Evolutionary conservation across 2,113 vertebrate species (phyloP), one percentile per base, ranked within the genome.

Genomic region (Scolopax mira): DNA sequence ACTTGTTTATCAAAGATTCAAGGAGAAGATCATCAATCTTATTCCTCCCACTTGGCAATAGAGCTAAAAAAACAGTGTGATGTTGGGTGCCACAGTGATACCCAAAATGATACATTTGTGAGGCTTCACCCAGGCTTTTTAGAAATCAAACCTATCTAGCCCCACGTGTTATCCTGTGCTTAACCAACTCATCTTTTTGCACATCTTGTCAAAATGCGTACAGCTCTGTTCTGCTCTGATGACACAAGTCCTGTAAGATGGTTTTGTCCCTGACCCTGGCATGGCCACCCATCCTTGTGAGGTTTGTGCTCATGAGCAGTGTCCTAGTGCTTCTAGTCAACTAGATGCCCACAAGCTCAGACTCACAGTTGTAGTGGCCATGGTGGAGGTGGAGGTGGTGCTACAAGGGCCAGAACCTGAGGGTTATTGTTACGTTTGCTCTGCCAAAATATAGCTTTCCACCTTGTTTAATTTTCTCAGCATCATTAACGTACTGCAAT

Each of bases 1-100:
- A 75, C 75, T 96, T 90, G 90, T 81, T 96, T 93, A 93, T 84
- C 92, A 89, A 87, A 92, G 44, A 61, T 41, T 5, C 60, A 54
- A 92, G 57, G 35, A 89, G 74, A 93, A 58, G 37, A 81, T 90
- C 42, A 93, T 66, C 52, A 71, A 51, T 96, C 96, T 96, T 91
- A 75, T 94, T 93, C 91, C 92, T 91, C 79, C 82, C 51, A 93
- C 79, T 79, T 74, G 42, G 60, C 0, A 0, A 54, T 35, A 54
- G 25, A 93, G 35, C 49, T 94, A 31, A 96, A 93, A 90, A 82
- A 51, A 2, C 14, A 37, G 55, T 44, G 41, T 62, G 39, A 35
- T 62, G 42, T 62, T 86, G 71, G 79, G 60, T 93, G 75, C 62
- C 72, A 66, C 46, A 62, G 51, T 66, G 77, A 78, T 72, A 88